Conservation (phyloP, 2,113 vertebrate species). For the Vicugna pacos region DNA sequence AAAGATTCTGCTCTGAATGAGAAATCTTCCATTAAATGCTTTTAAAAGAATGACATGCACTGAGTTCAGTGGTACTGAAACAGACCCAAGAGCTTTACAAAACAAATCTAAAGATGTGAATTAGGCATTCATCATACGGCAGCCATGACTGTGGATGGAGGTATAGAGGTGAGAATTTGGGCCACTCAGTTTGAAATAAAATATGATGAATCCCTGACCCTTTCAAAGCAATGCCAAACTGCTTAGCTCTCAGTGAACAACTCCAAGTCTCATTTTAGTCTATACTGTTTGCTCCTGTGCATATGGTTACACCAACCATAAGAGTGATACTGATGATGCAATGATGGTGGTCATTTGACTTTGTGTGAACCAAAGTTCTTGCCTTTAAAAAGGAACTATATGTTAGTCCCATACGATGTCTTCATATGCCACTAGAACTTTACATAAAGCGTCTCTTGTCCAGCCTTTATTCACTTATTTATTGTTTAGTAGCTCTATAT, state of each 20-base stretch:
- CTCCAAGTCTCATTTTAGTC: background rate
- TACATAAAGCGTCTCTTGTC: background rate
- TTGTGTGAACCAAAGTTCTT: background rate
- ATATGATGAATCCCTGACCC: background rate
- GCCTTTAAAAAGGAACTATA: background rate
- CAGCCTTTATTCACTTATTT: background rate
- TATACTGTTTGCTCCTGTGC: background rate
- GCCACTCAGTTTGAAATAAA: constrained; percentile 12
- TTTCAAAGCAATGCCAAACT: background rate
- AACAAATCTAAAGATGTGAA: constrained; percentile 5
- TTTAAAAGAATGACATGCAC: background rate
- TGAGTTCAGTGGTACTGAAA: background rate
- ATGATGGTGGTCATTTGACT: background rate
- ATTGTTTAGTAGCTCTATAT: background rate
- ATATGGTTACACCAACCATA: background rate
- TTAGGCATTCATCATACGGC: background rate
- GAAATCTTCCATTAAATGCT: background rate
- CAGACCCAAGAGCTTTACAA: background rate
- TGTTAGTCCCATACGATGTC: background rate
- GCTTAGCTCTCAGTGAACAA: background rate
- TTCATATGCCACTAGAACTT: background rate
- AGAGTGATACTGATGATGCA: background rate
- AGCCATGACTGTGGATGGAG: background rate
- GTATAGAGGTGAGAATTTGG: background rate
- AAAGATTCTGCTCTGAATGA: background rate